Base-by-base conservation (phyloP, 2,797 vertebrate genomes). In the Halcyon badia region DNA sequence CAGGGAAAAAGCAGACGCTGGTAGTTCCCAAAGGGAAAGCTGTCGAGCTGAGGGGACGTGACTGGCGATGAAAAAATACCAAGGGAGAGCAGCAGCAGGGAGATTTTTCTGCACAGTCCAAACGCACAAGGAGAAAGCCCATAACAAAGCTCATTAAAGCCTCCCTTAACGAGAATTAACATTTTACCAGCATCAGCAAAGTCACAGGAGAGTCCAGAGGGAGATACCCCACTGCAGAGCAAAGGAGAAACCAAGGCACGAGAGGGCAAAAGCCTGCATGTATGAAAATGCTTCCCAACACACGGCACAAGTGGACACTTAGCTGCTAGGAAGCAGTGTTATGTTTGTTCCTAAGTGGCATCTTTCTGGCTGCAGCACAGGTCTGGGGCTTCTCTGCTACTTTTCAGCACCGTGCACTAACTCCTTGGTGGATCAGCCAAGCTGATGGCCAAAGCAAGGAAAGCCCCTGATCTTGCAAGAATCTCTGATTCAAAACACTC, bases 331-430 rank as follows among this genome's bases (percentile, higher is more conserved):
- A n/a, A 81, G 57, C 58, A 33, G 22, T 7, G 14, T 44, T 75
- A 1, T 12, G 31, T 3, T 17, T 0, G 2, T 21, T 48, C 11
- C 0, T 8, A n/a, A 64, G 73, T 4, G n/a, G 52, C 69, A 72
- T 26, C 60, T 48, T 56, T 17, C 49, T 35, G 65, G 71, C 61
- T 82, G 26, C 60, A 42, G 65, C 39, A 9, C 64, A 48, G 37
- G 5, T 14, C 48, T 12, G 37, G 3, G 20, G 42, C 21, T 33
- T 21, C 51, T 82, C 83, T 42, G 56, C 69, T 58, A 6, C 52
- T 41, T 52, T 51, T 39, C 75, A 82, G 19, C 58, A 86, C 60
- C 60, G 0, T 2, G 28, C 6, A 49, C 41, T 77, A 6, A 11
- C 22, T 46, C n/a, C 56, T 35, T 7, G 31, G 14, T n/a, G 37